Evolutionary conservation across 2,797 vertebrate genomes (phyloP).

Genomic region (Leptoclinus maculatus): DNA sequence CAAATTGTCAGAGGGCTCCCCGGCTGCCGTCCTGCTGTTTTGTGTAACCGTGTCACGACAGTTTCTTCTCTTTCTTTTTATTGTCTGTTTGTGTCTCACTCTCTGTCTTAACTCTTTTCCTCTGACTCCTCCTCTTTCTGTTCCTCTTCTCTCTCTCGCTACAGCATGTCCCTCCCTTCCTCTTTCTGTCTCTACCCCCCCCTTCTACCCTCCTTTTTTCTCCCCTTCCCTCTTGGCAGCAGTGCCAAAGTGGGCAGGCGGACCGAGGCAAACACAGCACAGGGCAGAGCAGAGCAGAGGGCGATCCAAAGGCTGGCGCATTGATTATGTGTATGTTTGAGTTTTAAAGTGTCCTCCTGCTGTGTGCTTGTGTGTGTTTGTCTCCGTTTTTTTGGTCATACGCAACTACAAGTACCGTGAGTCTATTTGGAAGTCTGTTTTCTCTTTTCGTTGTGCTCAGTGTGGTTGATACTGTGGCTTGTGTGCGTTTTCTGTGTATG

Average conservation of each 20-base stretch:
- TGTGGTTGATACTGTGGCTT: conserved; percentile 61
- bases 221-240: conserved; percentile 83
- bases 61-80: conserved; percentile 63
- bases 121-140: conserved; percentile 72
- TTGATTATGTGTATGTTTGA: conserved; percentile 75
- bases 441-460: conserved; percentile 47
- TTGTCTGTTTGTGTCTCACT: conserved; percentile 66
- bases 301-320: conserved; percentile 81
- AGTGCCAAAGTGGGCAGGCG: conserved; percentile 86
- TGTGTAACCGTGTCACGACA: conserved; percentile 41
- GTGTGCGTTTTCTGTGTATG: conserved; percentile 49
- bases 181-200: conserved; percentile 69
- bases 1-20: conserved; percentile 29
- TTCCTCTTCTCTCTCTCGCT: conserved; percentile 59
- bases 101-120: conserved; percentile 71
- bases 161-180: conserved; percentile 80
- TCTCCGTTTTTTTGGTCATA: conserved; percentile 47
- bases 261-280: conserved; percentile 78
- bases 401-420: conserved; percentile 48
- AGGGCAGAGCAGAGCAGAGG: conserved; percentile 82
- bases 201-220: conserved; percentile 63
- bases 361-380: conserved; percentile 22
- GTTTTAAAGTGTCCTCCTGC: conserved; percentile 63
- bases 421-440: conserved; percentile 40
- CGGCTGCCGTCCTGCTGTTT: conserved; percentile 56